Evolutionary conservation across 2,888 invertebrate genomes (phyloP).

Genomic region (Phyllotreta striolata): DNA sequence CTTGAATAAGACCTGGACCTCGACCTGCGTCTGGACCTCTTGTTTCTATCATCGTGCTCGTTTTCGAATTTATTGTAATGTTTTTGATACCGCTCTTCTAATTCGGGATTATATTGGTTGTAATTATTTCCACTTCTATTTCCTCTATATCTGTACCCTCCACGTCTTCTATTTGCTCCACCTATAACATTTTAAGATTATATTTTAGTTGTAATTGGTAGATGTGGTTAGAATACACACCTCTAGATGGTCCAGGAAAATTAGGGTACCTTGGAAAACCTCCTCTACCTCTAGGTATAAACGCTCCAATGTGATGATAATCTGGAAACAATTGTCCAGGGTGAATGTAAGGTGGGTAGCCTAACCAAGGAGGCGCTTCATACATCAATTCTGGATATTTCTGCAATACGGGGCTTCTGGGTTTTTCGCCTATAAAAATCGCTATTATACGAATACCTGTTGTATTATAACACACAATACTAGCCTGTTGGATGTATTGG

Average conservation of each 20-base stretch:
- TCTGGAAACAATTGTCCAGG: constrained; percentile 35
- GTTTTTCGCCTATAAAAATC: constrained; percentile 34
- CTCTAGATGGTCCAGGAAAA: constrained; percentile 50
- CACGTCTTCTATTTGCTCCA: constrained; percentile 37
- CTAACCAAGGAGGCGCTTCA: constrained; percentile 42
- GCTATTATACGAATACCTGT: no score
- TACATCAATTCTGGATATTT: constrained; percentile 41
- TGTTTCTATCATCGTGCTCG: constrained; percentile 48
- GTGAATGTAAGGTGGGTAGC: constrained; percentile 33
- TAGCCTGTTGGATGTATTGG: constrained; percentile 26
- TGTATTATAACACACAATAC: neutral
- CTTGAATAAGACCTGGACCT: constrained; percentile 10
- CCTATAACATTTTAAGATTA: constrained; percentile 22
- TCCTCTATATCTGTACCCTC: constrained; percentile 53
- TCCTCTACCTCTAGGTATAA: constrained; percentile 42
- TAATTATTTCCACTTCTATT: constrained; percentile 43
- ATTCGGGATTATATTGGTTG: constrained; percentile 47
- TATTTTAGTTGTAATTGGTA: no score
- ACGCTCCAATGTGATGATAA: constrained; percentile 33
- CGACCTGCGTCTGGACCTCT: constrained; percentile 22
- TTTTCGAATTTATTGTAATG: constrained; percentile 70
- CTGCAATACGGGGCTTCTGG: constrained; percentile 30
- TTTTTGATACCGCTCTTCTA: constrained; percentile 64
- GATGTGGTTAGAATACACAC: constrained; percentile 22
- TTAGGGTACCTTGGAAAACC: constrained; percentile 42